These are phyloP conservation scores for Nicator chloris DNA, from an alignment of 2,113 vertebrate genomes.

Conservation along the genomic window DNA sequence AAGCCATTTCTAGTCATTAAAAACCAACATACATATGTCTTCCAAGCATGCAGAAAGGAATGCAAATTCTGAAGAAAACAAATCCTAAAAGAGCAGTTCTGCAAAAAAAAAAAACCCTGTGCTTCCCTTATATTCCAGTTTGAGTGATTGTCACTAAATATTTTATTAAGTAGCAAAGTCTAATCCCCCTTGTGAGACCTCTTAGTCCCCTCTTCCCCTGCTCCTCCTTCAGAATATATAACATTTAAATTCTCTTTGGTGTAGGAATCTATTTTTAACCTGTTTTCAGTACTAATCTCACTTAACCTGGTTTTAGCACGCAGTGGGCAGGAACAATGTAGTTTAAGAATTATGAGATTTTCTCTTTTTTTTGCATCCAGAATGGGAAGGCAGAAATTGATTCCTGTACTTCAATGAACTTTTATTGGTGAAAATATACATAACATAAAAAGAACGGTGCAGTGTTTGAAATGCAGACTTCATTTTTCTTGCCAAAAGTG, in stretches of 20 bases:
- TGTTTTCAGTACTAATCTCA: background rate
- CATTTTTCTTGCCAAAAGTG: background rate
- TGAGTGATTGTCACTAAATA: constrained; percentile 37
- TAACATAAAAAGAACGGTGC: background rate
- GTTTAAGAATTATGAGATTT: background rate
- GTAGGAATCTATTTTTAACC: constrained; percentile 36
- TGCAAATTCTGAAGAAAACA: constrained; percentile 16
- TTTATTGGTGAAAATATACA: background rate
- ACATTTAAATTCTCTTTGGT: background rate
- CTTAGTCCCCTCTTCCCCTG: background rate
- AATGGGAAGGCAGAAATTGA: background rate
- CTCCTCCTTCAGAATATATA: background rate
- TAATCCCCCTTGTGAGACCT: constrained; percentile 27
- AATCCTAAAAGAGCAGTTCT: constrained; percentile 15
- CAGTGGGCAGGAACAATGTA: background rate
- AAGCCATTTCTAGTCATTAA: constrained; percentile 36
- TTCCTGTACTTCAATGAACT: background rate
- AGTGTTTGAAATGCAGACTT: background rate
- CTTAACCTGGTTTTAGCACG: constrained; percentile 12
- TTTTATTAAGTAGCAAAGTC: constrained; percentile 34
- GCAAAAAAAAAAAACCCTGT: background rate
- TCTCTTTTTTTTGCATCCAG: background rate
- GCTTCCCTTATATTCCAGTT: background rate
- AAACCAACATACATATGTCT: background rate
- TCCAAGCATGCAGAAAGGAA: background rate